These are phyloP conservation scores for Nesometra sesokonis DNA, from an alignment of 35 echinoderm and acorn worm genomes.

Conservation along the genomic window DNA sequence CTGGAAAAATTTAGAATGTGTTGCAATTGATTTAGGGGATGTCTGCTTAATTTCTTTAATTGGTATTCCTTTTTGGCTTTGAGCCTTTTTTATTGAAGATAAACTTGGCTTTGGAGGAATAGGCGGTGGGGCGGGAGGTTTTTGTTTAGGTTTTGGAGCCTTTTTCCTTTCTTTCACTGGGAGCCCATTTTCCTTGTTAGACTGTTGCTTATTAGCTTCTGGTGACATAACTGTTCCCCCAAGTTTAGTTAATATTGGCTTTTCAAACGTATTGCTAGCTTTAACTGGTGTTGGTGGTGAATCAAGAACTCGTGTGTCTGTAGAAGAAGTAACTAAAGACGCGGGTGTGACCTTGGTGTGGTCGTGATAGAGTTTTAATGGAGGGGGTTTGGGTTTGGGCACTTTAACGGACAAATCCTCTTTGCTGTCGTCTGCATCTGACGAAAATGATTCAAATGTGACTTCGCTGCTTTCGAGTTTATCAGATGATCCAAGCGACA, in stretches of 20 bases:
- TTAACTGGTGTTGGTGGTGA: constrained; percentile 48
- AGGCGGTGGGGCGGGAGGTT: neutral
- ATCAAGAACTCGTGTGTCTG: constrained; percentile 26
- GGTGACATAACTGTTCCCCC: neutral
- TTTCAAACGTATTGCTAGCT: constrained; percentile 35
- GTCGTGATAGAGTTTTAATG: constrained; percentile 5
- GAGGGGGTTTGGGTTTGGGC: constrained; percentile 16
- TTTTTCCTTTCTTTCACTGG: neutral
- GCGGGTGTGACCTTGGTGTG: neutral
- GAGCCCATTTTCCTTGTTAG: neutral
- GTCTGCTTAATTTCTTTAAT: neutral
- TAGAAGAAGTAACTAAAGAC: neutral
- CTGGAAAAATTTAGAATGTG: neutral
- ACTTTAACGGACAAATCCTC: neutral
- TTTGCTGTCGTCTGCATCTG: constrained; percentile 8
- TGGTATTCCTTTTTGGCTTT: neutral
- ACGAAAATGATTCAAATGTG: constrained; percentile 30
- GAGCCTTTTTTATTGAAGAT: no score
- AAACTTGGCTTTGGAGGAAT: neutral
- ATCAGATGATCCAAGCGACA: neutral
- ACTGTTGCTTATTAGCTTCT: neutral
- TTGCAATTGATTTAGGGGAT: neutral
- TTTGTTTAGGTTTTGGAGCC: neutral
- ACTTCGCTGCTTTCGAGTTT: constrained; percentile 3
- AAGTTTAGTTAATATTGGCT: constrained; percentile 33